A percentile compares a stretch with the other conserved stretches of the same genome.
phyloP scores from a whole-genome alignment of 2,888 invertebrate genomes.

The Ypsolopha sequella region DNA sequence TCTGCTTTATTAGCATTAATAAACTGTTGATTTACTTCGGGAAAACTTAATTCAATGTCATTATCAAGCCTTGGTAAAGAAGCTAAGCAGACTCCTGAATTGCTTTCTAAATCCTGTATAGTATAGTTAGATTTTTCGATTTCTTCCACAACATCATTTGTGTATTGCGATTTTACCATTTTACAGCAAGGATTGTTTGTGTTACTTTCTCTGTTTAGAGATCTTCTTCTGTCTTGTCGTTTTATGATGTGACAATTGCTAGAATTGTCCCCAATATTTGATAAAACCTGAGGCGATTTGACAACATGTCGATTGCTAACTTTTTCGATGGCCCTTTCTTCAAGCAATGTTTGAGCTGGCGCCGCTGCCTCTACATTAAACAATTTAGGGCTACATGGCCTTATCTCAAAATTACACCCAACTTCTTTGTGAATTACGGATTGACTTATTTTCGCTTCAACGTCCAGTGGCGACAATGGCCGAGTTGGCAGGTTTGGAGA shows the following conservation, averaged over 20 bases:
- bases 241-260: slow-evolving; percentile 2
- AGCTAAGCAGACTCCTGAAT: slow-evolving; percentile 52
- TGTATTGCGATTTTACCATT: slow-evolving; percentile 41
- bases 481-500: slow-evolving; percentile 20
- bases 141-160: slow-evolving; percentile 23
- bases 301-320: slow-evolving; percentile 42
- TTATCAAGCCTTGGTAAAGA: slow-evolving; percentile 57
- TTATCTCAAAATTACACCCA: slow-evolving; percentile 66
- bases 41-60: slow-evolving; percentile 59
- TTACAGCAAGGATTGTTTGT: slow-evolving; percentile 38
- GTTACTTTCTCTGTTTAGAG: slow-evolving; percentile 19
- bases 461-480: slow-evolving; percentile 58
- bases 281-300: slow-evolving; percentile 26
- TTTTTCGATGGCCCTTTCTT: slow-evolving; percentile 55
- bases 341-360: slow-evolving; percentile 43
- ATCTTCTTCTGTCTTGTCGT: slow-evolving; percentile 14
- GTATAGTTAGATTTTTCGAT: slow-evolving; percentile 41
- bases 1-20: slow-evolving; percentile 57
- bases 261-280: slow-evolving; percentile 22
- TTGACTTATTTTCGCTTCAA: slow-evolving; percentile 66
- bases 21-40: slow-evolving; percentile 64
- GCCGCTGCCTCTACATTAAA: slow-evolving; percentile 55
- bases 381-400: slow-evolving; percentile 65
- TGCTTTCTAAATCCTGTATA: slow-evolving; percentile 55
- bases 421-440: slow-evolving; percentile 68